Evolutionary conservation across 64 coral and sea anemone genomes (phyloP).

Genomic region (Dendronephthya gigantea): DNA sequence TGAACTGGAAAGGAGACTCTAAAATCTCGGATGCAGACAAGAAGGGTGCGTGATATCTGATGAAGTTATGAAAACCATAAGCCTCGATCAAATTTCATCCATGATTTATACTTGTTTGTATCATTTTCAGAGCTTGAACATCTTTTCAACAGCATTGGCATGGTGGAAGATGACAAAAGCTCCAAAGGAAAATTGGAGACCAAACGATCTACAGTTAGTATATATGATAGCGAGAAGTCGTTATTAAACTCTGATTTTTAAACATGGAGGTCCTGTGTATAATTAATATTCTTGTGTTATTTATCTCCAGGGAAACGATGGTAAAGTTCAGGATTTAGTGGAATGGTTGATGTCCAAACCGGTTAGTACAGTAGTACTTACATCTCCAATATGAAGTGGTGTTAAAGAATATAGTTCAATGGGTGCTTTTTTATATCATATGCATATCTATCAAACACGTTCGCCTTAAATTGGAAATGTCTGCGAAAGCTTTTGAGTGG

Average conservation of each 20-base stretch:
- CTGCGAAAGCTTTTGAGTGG: no score
- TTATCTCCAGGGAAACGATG: constrained; percentile 37
- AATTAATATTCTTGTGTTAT: no score
- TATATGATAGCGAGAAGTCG: no score
- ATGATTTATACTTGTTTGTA: neutral
- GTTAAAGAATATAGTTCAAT: no score
- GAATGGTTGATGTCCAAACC: constrained; percentile 86
- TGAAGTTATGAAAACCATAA: neutral
- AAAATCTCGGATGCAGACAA: constrained; percentile 90
- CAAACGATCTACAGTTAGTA: neutral
- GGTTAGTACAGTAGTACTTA: no score
- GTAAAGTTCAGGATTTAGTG: constrained; percentile 71
- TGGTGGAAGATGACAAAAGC: constrained; percentile 39
- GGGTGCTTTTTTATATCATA: no score
- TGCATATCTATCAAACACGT: no score
- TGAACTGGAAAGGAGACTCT: constrained; percentile 91
- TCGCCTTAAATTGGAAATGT: no score
- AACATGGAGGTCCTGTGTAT: no score
- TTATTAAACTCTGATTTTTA: no score
- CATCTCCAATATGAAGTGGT: no score
- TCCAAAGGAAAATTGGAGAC: constrained; percentile 43
- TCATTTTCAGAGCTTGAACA: constrained; percentile 60
- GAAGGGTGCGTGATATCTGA: constrained; percentile 25
- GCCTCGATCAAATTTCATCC: no score
- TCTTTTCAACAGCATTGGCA: constrained; percentile 72